These are phyloP conservation scores for Oligia latruncula DNA, from an alignment of 2,888 invertebrate genomes.

Conservation along the genomic window DNA sequence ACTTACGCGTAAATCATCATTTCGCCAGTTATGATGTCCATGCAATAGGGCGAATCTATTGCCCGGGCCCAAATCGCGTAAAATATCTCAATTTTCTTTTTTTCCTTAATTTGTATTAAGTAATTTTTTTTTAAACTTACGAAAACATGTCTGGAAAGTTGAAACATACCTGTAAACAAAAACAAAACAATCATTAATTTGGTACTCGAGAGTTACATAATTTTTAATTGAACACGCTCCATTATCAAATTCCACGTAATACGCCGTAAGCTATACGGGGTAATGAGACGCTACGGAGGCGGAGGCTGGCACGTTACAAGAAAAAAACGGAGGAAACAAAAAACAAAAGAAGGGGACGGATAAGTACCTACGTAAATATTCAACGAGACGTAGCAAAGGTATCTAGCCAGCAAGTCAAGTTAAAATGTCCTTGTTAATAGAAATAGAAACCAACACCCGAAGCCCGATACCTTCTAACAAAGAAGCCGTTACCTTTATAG, in stretches of 20 bases:
- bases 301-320: conserved; percentile 22
- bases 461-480: conserved; percentile 61
- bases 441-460: conserved; percentile 58
- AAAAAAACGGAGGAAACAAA: conserved; percentile 22
- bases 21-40: neutral
- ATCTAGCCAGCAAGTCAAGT: conserved; percentile 69
- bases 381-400: conserved; percentile 60
- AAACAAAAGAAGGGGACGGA: conserved; percentile 33
- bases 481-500: conserved; percentile 67
- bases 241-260: conserved; percentile 32
- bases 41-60: neutral
- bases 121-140: conserved; percentile 32
- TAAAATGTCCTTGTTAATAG: conserved; percentile 75
- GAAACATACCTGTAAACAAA: conserved; percentile 61
- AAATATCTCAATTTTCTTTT: neutral
- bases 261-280: conserved; percentile 32
- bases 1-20: neutral
- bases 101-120: neutral
- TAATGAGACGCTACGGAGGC: conserved; percentile 33
- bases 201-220: conserved; percentile 46
- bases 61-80: neutral
- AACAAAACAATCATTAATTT: conserved; percentile 66
- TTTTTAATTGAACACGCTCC: conserved; percentile 43
- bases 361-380: conserved; percentile 70
- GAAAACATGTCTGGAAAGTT: neutral